A percentile compares a stretch with the other conserved stretches of the same genome.
Conservation (phyloP, 2,113 vertebrate species). For the Ochotona curzoniae region DNA sequence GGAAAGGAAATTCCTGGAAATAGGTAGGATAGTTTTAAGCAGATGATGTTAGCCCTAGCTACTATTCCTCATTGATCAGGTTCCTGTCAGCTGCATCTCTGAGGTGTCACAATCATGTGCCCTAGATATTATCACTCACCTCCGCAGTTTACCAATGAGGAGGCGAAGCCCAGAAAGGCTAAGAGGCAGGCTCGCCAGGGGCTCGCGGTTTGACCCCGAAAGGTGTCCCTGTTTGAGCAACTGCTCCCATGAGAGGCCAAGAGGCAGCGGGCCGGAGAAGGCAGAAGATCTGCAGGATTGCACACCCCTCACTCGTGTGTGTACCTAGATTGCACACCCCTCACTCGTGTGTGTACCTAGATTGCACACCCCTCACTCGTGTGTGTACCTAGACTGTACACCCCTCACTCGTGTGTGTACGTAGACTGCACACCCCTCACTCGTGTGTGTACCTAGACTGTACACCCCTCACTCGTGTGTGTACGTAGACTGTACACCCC, state of each 20-base stretch:
- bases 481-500: too few relatives aligned
- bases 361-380: too few relatives aligned
- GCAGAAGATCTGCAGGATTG: not conserved
- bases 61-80: not conserved
- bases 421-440: too few relatives aligned
- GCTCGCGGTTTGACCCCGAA: not conserved
- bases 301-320: not conserved
- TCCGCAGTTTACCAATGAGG: not conserved
- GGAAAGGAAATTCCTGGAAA: not conserved
- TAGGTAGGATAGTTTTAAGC: not conserved
- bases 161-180: not conserved
- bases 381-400: too few relatives aligned
- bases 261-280: not conserved
- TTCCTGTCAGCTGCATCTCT: not conserved
- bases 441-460: too few relatives aligned
- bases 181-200: not conserved
- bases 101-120: slow-evolving; percentile 12
- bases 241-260: not conserved
- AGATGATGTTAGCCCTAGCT: not conserved
- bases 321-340: too few relatives aligned
- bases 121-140: not conserved
- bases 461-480: too few relatives aligned
- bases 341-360: too few relatives aligned
- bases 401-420: too few relatives aligned
- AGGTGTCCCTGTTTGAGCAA: not conserved